Base-by-base conservation (phyloP, 2,888 invertebrate genomes). In the Drosophila mimica region DNA sequence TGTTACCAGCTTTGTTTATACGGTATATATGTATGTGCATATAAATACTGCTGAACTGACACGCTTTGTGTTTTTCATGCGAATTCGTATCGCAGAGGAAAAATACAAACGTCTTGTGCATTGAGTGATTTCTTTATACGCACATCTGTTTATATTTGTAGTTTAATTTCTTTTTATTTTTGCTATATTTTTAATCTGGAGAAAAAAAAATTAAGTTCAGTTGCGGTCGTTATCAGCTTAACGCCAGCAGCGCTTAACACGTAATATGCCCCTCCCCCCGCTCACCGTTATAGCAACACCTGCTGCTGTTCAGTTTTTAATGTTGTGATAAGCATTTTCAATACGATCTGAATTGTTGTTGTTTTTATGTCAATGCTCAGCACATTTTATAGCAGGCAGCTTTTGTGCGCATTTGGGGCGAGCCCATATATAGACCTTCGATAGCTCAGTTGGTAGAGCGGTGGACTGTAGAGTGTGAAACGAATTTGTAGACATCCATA, bases 381-480 rank as follows among this genome's bases (percentile, higher is more conserved):
- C n/a, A 25, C 38, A n/a, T 46, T 56, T 64, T 31, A 43, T 9
- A 36, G 33, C 13, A 0, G 15, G 17, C 34, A 48, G 36, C 53
- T 61, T 28, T 58, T 77, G 53, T 17, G 48, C 63, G 38, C 40
- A 17, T 57, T 61, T 49, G 36, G 20, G 63, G 8, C 17, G 0
- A 0, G 25, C 3, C 61, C 64, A 53, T 54, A 48, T 66, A 78
- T 78, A 74, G 74, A 53, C 87, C 87, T 89, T 88, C 87, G 89
- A 89, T 88, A 88, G 87, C 89, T 88, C 89, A 88, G 87, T 88
- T 88, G 89, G 87, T 88, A 88, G 89, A 88, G 87, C 87, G 87
- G 87, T 88, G 89, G 87, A 88, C 87, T 88, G 87, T 88, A 88
- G 87, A 67, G 53, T 25, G 38, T 17, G 11, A 40, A 20, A 4